phyloP scores from a whole-genome alignment of 2,797 vertebrate species.

The Psittacula echo region DNA sequence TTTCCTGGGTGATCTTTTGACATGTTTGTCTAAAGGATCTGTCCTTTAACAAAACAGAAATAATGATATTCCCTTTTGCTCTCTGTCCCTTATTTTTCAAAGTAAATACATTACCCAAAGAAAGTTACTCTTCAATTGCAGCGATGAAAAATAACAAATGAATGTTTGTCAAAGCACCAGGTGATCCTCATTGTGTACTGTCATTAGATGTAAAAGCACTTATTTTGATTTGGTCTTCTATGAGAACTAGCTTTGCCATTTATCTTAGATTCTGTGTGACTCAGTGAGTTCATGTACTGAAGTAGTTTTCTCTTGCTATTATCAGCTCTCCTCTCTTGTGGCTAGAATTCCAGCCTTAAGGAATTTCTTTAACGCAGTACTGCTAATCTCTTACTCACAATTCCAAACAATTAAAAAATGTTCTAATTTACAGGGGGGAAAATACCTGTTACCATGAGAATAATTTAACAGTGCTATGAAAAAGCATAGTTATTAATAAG shows the following conservation, averaged over 20 bases:
- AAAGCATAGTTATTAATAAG: constrained; percentile 30
- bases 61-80: not conserved
- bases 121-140: not conserved
- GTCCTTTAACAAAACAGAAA: not conserved
- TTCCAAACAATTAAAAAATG: constrained; percentile 56
- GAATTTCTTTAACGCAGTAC: constrained; percentile 24
- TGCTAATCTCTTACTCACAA: constrained; percentile 13
- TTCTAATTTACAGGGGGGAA: constrained; percentile 33
- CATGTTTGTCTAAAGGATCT: not conserved
- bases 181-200: not conserved
- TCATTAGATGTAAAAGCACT: not conserved
- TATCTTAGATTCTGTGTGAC: not conserved
- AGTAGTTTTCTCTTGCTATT: constrained; percentile 5
- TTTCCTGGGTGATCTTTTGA: not conserved
- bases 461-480: constrained; percentile 37
- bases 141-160: not conserved
- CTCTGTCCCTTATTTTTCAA: not conserved
- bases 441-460: constrained; percentile 24
- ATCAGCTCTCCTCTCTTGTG: not conserved
- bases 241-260: not conserved
- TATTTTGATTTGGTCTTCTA: not conserved
- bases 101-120: not conserved
- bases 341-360: constrained; percentile 16
- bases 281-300: not conserved
- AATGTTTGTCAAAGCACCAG: not conserved